Base-by-base conservation (phyloP, 2,888 invertebrate genomes). In the Dione vanillae region DNA sequence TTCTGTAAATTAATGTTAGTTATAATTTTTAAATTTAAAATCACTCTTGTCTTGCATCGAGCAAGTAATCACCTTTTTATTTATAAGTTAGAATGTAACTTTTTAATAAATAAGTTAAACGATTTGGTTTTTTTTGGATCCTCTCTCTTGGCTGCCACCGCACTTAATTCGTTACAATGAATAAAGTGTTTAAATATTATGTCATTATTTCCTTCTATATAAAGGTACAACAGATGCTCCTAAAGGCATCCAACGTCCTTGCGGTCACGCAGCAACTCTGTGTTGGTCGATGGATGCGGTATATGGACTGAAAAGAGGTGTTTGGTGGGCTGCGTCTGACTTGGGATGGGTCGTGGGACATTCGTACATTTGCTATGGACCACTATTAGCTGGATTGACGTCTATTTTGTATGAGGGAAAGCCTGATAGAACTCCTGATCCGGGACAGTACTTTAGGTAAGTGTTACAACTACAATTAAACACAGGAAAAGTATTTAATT, bases 301-400 rank as follows among this genome's bases (percentile, higher is more conserved):
- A 54, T 99, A 98, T 81, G 98, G 97, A 0, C 93, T 97, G 82
- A 94, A 94, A 51, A 94, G 95, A 9, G 95, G 96, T 12, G 97
- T 98, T 20, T 98, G 98, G 96, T 99, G 98, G 98, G 96, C 96
- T 14, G 97, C 97, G 0, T 98, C 98, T 51, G 97, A 97, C 82
- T 94, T 97, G 66, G 98, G 98, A 12, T 98, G 98, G 98, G 98
- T 98, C 0, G 98, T 98, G 0, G 98, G 98, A 0, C 98, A 98
- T 83, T 98, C 98, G 0, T 99, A 98, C 85, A 98, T 98, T 78
- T 97, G 98, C 85, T 99, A 98, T 79, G 98, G 96, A 0, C 98
- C 98, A 0, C 90, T 98, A 6, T 89, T 97, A 0, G 95, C 96
- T 75, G 97, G 98, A 0, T 93, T 96, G 54, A 98, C 98, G 0